Conservation (phyloP, 2,113 vertebrate genomes). For the Laticauda colubrina region DNA sequence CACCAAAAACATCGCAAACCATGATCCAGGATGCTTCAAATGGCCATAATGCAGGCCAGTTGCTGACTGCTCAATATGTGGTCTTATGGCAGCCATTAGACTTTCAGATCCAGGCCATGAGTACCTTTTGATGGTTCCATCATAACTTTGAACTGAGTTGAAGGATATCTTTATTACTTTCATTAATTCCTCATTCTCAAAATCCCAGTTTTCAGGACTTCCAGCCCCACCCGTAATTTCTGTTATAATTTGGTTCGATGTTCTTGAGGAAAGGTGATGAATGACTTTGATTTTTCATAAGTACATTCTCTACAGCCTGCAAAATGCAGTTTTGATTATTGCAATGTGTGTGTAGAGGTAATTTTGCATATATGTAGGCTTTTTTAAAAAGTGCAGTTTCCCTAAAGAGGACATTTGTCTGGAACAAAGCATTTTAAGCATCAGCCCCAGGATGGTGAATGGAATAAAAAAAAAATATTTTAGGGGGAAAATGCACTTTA, state of each 20-base stretch:
- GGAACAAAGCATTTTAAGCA: neutral
- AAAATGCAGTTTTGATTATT: neutral
- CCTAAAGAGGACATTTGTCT: neutral
- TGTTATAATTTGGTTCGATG: neutral
- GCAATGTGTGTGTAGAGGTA: neutral
- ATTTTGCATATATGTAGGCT: neutral
- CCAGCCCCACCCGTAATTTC: neutral
- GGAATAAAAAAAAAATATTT: neutral
- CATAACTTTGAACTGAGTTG: neutral
- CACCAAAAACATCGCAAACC: neutral
- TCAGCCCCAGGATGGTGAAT: neutral
- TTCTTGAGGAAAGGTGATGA: neutral
- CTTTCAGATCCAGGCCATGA: no score
- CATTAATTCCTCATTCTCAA: neutral
- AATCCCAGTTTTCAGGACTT: neutral
- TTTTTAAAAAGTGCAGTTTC: neutral
- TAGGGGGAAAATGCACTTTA: neutral
- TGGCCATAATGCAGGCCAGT: no score
- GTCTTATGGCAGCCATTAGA: no score
- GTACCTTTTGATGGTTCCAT: neutral
- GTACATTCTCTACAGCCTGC: neutral
- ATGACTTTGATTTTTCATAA: neutral
- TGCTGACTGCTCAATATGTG: neutral
- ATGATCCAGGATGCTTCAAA: neutral
- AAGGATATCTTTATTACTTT: neutral